Conservation (phyloP, 2,888 invertebrate species). For the Rhamphomyia laevipes region DNA sequence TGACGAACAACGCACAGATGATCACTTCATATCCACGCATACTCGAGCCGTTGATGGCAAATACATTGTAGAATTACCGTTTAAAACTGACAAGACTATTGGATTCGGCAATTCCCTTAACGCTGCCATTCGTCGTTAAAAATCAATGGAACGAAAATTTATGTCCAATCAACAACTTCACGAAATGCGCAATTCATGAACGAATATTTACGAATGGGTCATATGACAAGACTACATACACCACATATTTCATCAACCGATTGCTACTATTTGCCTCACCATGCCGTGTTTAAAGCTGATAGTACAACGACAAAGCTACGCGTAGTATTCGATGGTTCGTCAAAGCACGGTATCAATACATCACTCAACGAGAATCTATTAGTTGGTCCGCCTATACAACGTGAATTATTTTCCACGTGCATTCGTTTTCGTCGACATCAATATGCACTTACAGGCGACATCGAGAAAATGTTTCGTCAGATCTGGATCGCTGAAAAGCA, state of each 20-base stretch:
- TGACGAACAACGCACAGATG: no score
- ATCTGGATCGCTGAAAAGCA: slow-evolving; percentile 12
- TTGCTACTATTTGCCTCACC: slow-evolving; percentile 13
- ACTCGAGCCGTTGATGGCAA: slow-evolving; percentile 6
- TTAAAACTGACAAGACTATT: slow-evolving; percentile 3
- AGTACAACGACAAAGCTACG: slow-evolving; percentile 5
- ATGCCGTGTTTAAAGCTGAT: slow-evolving; percentile 13
- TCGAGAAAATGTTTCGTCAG: slow-evolving; percentile 15
- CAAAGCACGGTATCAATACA: no score
- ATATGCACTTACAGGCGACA: slow-evolving; percentile 12
- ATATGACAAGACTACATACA: slow-evolving; percentile 9
- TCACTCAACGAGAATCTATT: slow-evolving; percentile 1
- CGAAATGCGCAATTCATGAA: slow-evolving; percentile 12
- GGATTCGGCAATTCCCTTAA: slow-evolving; percentile 6
- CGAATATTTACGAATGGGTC: slow-evolving; percentile 12
- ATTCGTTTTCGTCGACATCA: slow-evolving; percentile 13
- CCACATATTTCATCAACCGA: slow-evolving; percentile 3
- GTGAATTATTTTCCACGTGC: slow-evolving; percentile 11
- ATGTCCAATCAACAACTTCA: background rate
- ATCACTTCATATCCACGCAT: no score
- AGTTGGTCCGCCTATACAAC: slow-evolving; percentile 11
- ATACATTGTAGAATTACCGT: slow-evolving; percentile 9
- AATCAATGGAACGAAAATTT: slow-evolving; percentile 10
- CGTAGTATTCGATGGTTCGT: no score
- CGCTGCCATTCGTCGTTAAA: slow-evolving; percentile 7